Conservation (phyloP, 2,797 vertebrate genomes). For the Alfaro cultratus region DNA sequence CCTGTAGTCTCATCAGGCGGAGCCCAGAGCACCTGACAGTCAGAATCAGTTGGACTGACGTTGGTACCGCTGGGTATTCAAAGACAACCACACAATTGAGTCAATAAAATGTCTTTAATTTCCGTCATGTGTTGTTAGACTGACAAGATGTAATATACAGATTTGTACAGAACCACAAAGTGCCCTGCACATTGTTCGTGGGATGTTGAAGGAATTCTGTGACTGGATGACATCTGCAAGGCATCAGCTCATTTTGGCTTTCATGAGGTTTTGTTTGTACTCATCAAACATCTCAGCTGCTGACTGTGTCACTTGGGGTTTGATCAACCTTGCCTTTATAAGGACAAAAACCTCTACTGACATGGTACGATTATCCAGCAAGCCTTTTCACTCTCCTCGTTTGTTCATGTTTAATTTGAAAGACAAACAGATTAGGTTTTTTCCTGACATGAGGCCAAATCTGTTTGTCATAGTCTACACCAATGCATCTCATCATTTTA, state of each 20-base stretch:
- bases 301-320: constrained; percentile 29
- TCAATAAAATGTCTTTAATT: not conserved
- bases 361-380: not conserved
- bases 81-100: not conserved
- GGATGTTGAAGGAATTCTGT: constrained; percentile 28
- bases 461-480: not conserved
- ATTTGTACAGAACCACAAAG: constrained; percentile 21
- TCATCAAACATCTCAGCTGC: constrained; percentile 30
- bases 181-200: constrained; percentile 23
- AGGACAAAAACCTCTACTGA: not conserved
- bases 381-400: not conserved
- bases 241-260: constrained; percentile 45
- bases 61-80: not conserved
- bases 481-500: not conserved
- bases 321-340: constrained; percentile 25
- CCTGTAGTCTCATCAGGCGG: not conserved
- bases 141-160: constrained; percentile 10
- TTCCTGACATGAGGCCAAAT: not conserved
- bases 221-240: constrained; percentile 54
- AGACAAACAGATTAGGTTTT: not conserved
- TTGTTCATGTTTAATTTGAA: not conserved
- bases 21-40: not conserved
- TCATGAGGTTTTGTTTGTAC: constrained; percentile 52
- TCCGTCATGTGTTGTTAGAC: constrained; percentile 23
- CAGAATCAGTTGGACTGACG: not conserved